These are phyloP conservation scores for Tetrapedia diversipes DNA, from an alignment of 2,888 invertebrate species.

Conservation along the genomic window DNA sequence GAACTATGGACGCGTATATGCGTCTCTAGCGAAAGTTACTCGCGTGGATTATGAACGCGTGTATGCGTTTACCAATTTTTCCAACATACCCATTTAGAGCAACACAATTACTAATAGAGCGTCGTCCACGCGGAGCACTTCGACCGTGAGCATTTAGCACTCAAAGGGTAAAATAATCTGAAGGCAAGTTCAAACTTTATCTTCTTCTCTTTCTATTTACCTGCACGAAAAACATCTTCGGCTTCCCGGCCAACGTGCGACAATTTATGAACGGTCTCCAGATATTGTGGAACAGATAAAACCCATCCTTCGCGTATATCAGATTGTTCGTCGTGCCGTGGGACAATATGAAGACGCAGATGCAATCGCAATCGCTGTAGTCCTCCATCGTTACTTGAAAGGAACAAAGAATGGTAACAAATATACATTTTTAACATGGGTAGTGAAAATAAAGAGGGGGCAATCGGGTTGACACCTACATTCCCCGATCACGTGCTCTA, in stretches of 20 bases:
- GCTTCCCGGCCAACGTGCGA: slow-evolving; percentile 85
- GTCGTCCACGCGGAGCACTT: too few relatives aligned
- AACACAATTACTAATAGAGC: too few relatives aligned
- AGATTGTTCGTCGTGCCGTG: slow-evolving; percentile 84
- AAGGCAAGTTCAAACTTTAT: too few relatives aligned
- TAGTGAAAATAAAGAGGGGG: neutral
- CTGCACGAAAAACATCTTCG: slow-evolving; percentile 87
- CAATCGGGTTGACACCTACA: neutral
- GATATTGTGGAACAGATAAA: slow-evolving; percentile 83
- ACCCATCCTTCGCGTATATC: slow-evolving; percentile 84
- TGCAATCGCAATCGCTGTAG: slow-evolving; percentile 84
- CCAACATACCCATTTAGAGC: too few relatives aligned
- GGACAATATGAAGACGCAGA: slow-evolving; percentile 84
- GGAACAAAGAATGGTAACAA: neutral
- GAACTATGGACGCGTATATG: too few relatives aligned
- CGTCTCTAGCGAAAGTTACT: too few relatives aligned
- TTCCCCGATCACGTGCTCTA: neutral
- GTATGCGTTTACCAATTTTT: too few relatives aligned
- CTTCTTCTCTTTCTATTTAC: slow-evolving; percentile 74
- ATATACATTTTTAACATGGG: neutral
- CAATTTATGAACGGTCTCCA: slow-evolving; percentile 85
- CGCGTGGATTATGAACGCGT: too few relatives aligned
- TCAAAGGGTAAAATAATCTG: too few relatives aligned
- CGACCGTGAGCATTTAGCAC: too few relatives aligned
- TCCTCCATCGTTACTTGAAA: slow-evolving; percentile 80